Evolutionary conservation across 2,797 vertebrate genomes (phyloP).

Genomic region (Sebastes paucispinis): DNA sequence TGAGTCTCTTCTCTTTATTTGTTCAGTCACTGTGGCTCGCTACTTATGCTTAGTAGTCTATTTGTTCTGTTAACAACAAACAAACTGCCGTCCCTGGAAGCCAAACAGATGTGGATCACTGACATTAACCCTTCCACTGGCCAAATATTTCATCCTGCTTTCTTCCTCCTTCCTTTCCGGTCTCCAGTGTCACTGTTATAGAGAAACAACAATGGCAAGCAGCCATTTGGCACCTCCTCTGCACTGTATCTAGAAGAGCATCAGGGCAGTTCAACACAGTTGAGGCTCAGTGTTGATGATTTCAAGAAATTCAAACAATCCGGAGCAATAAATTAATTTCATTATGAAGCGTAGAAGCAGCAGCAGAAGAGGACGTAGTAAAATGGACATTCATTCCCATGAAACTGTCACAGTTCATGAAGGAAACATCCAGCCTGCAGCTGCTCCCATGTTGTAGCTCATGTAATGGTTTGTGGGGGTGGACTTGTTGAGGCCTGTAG

Average conservation of each 20-base stretch:
- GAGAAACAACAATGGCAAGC: not conserved
- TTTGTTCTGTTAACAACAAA: not conserved
- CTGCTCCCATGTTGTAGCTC: not conserved
- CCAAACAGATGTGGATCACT: not conserved
- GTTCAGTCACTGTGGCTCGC: not conserved
- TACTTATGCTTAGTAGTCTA: not conserved
- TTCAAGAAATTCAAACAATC: not conserved
- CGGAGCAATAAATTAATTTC: not conserved
- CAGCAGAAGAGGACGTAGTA: not conserved
- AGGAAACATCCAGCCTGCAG: not conserved
- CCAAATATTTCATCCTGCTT: not conserved
- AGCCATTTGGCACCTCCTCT: not conserved
- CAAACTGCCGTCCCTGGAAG: not conserved
- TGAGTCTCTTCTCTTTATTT: not conserved
- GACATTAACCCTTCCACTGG: not conserved
- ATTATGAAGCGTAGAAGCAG: not conserved
- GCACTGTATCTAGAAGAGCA: not conserved
- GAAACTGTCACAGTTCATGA: not conserved
- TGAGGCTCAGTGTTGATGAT: not conserved
- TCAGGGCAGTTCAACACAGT: not conserved
- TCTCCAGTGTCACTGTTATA: not conserved
- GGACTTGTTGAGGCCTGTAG: constrained; percentile 57
- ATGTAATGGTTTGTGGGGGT: constrained; percentile 29
- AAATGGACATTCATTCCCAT: not conserved
- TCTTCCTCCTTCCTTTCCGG: not conserved